Base-by-base conservation (phyloP, 2,797 vertebrate genomes). In the Poeciliopsis infans region DNA sequence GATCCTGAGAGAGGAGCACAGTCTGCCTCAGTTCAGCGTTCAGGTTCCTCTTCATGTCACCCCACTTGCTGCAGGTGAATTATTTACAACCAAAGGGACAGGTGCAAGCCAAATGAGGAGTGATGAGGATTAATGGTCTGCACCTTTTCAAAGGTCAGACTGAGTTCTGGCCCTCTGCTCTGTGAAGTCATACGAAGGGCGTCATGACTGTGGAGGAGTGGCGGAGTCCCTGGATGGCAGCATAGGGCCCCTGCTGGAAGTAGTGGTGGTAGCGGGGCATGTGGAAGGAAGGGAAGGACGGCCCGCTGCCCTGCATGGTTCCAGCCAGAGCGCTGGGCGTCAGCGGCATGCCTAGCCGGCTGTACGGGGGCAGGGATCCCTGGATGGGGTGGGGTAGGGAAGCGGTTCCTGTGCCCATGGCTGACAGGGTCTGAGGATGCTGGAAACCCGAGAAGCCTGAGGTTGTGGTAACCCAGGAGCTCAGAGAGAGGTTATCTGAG, bases 191-290 rank as follows among this genome's bases (percentile, higher is more conserved):
- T 97, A 99, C 98, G 28, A 99, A 99, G 0, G 98, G 98, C 0
- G 98, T 99, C 98, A 99, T 99, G 92, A 99, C 98, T 3, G 98
- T 96, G 0, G 98, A 99, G 83, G 98, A 97, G 93, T 99, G 98
- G 79, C 98, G 97, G 80, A 99, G 97, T 97, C 98, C 98, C 92
- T 99, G 98, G 92, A 99, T 98, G 87, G 98, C 97, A 2, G 98
- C 98, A 3, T 99, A 99, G 72, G 98, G 98, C 74, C 98, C 98
- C 93, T 99, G 98, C 94, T 99, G 98, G 80, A 99, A 99, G 92
- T 99, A 99, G 91, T 99, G 98, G 90, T 99, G 98, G 91, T 99
- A 99, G 82, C 98, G 96, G 0, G 98, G 98, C 97, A 99, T 98
- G 95, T 99, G 98, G 93, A 99, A 99, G 68, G 98, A 97, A 0